phyloP scores from a whole-genome alignment of 1,140 invertebrate species.

The Agrilus planipennis region DNA sequence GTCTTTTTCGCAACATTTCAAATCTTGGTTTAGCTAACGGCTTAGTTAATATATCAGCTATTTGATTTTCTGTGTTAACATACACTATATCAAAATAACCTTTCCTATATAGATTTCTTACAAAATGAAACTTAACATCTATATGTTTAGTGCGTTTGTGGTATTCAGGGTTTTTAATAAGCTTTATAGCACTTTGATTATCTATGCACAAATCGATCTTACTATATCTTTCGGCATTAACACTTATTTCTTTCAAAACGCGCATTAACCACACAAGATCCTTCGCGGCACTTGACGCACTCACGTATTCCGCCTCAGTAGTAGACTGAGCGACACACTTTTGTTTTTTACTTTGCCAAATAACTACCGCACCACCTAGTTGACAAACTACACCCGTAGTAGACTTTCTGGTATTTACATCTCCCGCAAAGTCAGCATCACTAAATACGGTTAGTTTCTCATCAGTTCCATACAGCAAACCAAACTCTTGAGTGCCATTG shows the following conservation, averaged over 20 bases:
- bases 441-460: slow-evolving; percentile 16
- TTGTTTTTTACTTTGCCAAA: slow-evolving; percentile 32
- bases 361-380: slow-evolving; percentile 24
- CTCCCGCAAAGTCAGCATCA: slow-evolving; percentile 30
- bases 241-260: slow-evolving; percentile 9
- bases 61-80: not conserved
- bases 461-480: not conserved
- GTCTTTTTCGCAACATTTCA: not conserved
- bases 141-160: slow-evolving; percentile 28
- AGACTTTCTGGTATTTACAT: slow-evolving; percentile 23
- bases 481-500: slow-evolving; percentile 21
- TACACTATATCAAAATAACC: not conserved
- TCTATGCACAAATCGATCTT: slow-evolving; percentile 22
- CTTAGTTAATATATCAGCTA: not conserved
- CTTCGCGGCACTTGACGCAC: slow-evolving; percentile 22
- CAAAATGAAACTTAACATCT: slow-evolving; percentile 27
- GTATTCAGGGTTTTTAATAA: slow-evolving; percentile 24
- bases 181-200: slow-evolving; percentile 24
- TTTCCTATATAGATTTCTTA: slow-evolving; percentile 8
- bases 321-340: slow-evolving; percentile 23
- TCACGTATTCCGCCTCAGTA: slow-evolving; percentile 34
- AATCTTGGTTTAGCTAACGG: not conserved
- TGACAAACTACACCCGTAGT: slow-evolving; percentile 30
- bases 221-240: not conserved
- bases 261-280: slow-evolving; percentile 23